These are phyloP conservation scores for Gibbula magus DNA, from an alignment of 2,888 invertebrate species.

Conservation along the genomic window DNA sequence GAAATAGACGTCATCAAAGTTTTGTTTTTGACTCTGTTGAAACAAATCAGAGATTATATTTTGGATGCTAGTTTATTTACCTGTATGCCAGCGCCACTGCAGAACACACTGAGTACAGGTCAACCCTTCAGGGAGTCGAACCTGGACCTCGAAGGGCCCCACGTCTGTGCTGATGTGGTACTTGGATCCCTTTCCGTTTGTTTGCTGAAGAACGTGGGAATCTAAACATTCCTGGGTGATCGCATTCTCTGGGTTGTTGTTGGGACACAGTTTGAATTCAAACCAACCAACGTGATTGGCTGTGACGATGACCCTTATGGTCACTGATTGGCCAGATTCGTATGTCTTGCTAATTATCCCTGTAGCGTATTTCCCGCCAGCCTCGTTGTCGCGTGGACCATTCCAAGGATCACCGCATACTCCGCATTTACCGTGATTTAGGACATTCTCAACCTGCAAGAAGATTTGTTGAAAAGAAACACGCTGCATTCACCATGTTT, in stretches of 20 bases:
- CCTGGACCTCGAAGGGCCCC: not conserved
- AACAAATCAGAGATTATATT: not conserved
- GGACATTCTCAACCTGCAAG: not conserved
- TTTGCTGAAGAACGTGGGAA: not conserved
- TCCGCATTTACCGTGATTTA: not conserved
- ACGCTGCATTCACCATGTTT: no score
- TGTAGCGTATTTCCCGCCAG: not conserved
- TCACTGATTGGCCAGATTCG: not conserved
- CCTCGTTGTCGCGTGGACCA: not conserved
- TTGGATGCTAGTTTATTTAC: not conserved
- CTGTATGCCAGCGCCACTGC: not conserved
- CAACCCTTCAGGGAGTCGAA: not conserved
- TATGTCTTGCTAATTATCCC: not conserved
- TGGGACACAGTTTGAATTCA: not conserved
- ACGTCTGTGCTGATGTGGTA: not conserved
- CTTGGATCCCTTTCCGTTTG: not conserved
- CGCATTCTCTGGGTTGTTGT: not conserved
- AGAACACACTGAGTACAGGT: not conserved
- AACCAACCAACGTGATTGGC: slow-evolving; percentile 9
- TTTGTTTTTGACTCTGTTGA: no score
- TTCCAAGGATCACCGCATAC: not conserved
- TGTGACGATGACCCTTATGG: not conserved
- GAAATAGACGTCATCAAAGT: no score
- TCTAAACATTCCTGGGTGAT: not conserved
- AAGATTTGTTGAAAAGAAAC: not conserved